These are phyloP conservation scores for Geodia barretti DNA, from an alignment of 37 sponge, comb jelly and placozoan species.

Conservation along the genomic window DNA sequence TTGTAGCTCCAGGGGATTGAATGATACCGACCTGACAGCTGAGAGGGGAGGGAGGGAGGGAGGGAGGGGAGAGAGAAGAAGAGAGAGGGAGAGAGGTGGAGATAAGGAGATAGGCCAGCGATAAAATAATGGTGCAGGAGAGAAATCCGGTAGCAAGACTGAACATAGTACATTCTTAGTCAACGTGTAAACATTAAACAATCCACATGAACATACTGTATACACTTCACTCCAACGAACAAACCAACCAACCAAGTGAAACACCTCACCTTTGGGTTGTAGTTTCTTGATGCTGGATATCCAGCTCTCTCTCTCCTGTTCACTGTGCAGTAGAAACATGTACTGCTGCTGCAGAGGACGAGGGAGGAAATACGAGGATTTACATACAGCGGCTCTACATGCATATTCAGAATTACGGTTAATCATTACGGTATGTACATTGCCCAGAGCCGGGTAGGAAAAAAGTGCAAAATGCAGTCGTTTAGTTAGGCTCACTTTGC, in stretches of 20 bases:
- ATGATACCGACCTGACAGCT: slow-evolving; percentile 36
- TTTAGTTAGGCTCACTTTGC: too few species aligned
- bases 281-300: slow-evolving; percentile 72
- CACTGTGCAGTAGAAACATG: slow-evolving; percentile 77
- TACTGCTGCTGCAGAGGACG: slow-evolving; percentile 36
- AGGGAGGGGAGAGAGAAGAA: background rate
- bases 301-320: slow-evolving; percentile 79
- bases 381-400: background rate
- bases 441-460: too few species aligned
- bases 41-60: background rate
- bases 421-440: too few species aligned
- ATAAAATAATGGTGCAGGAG: background rate
- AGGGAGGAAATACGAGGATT: background rate
- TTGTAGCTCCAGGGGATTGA: slow-evolving; percentile 62
- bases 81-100: background rate
- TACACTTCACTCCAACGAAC: background rate
- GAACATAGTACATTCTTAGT: background rate
- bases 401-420: too few species aligned
- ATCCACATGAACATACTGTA: background rate
- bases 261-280: slow-evolving; percentile 61
- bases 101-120: background rate
- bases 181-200: too few species aligned
- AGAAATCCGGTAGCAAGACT: background rate
- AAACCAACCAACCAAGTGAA: background rate
- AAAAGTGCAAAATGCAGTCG: too few species aligned